phyloP scores from a whole-genome alignment of 2,797 vertebrate species.

The Sus cebifrons region DNA sequence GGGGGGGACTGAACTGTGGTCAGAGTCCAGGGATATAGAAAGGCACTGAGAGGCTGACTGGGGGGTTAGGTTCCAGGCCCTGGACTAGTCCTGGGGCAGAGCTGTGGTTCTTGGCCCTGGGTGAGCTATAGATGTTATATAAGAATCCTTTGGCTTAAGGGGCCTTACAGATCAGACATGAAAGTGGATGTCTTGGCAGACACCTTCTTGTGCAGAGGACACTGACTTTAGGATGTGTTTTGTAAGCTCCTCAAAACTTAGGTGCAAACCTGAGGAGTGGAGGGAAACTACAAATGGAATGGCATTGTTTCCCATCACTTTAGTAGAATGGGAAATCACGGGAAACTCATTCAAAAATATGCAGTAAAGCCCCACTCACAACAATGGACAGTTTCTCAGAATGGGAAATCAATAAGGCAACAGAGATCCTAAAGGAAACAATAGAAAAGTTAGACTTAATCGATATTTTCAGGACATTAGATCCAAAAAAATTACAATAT shows the following conservation, averaged over 20 bases:
- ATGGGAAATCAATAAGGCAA: too few relatives aligned
- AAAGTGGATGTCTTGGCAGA: not conserved
- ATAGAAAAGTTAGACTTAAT: too few relatives aligned
- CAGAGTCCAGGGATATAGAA: not conserved
- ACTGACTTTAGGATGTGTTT: not conserved
- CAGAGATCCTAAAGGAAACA: too few relatives aligned
- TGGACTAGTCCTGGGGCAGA: fast-evolving
- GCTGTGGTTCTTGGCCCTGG: not conserved
- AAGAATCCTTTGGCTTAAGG: not conserved
- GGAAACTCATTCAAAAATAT: not conserved
- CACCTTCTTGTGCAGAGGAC: not conserved
- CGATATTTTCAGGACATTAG: too few relatives aligned
- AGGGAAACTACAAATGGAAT: not conserved
- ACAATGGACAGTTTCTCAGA: too few relatives aligned
- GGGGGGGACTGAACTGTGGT: not conserved
- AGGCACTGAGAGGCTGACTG: not conserved
- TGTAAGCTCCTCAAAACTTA: not conserved
- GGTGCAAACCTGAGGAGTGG: not conserved
- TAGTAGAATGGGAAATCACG: not conserved
- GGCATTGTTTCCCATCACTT: not conserved
- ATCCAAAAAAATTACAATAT: too few relatives aligned
- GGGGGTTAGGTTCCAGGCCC: too few relatives aligned
- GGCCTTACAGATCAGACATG: not conserved
- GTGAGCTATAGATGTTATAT: not conserved
- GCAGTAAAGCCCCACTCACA: too few relatives aligned